Percentiles rank a stretch among this genome's conserved stretches.
Conservation (phyloP, 2,888 invertebrate genomes). For the Nysson spinosus region DNA sequence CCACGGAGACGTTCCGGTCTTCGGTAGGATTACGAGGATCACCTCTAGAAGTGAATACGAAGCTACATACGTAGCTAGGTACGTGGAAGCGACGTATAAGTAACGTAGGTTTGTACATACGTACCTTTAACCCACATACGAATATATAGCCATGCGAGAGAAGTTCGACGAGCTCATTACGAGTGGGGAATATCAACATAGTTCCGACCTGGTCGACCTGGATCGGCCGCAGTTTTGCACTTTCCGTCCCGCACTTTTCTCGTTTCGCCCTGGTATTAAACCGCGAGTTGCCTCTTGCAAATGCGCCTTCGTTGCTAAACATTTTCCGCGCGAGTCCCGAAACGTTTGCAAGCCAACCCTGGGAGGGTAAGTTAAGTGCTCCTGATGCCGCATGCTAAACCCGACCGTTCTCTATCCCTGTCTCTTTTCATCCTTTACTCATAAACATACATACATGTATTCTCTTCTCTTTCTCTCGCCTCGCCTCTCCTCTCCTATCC, state of each 20-base stretch:
- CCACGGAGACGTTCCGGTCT: conserved; percentile 35
- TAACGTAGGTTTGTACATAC: conserved; percentile 1
- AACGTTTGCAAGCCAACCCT: too few species aligned
- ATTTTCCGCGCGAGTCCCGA: conserved; percentile 50
- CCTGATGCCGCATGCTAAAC: conserved; percentile 28
- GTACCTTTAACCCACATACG: conserved; percentile 13
- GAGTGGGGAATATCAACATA: conserved; percentile 43
- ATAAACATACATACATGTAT: conserved; percentile 1
- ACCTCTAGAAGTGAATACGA: conserved; percentile 3
- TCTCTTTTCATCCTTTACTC: conserved; percentile 5
- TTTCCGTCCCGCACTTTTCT: conserved; percentile 46
- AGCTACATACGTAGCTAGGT: background rate
- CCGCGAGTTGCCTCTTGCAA: conserved; percentile 34
- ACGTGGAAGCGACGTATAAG: background rate
- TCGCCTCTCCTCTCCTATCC: background rate
- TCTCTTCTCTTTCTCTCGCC: background rate
- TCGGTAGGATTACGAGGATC: conserved; percentile 28
- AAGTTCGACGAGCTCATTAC: conserved; percentile 52
- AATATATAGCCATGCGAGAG: conserved; percentile 3
- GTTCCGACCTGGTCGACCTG: conserved; percentile 24
- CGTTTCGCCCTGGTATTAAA: conserved; percentile 48
- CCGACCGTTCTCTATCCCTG: background rate
- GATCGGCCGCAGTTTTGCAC: conserved; percentile 46
- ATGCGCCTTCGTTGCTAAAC: conserved; percentile 50
- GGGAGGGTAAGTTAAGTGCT: conserved; percentile 46